A percentile compares a stretch with the other conserved stretches of the same genome.
These are phyloP conservation scores for Vulpes vulpes DNA, from an alignment of 2,113 vertebrate species.

Conservation along the genomic window DNA sequence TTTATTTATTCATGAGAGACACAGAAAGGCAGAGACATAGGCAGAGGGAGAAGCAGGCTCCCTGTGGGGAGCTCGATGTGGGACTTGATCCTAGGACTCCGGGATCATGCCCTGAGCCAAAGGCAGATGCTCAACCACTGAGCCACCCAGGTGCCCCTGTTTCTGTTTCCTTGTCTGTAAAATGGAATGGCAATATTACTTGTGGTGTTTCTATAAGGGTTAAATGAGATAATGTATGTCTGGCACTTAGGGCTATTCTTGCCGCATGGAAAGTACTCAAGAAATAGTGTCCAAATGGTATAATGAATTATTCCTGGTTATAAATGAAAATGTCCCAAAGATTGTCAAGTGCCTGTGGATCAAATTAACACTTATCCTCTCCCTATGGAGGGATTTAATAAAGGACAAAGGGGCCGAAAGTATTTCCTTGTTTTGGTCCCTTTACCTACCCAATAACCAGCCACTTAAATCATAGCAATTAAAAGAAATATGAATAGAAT, in stretches of 20 bases:
- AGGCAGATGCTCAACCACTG: too few relatives aligned
- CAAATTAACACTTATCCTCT: conserved; percentile 9
- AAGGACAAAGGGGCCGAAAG: neutral
- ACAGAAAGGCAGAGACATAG: too few relatives aligned
- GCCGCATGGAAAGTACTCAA: conserved; percentile 1
- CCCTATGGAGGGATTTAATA: conserved; percentile 1
- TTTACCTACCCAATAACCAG: conserved; percentile 28
- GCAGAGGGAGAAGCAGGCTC: too few relatives aligned
- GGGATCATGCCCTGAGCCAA: too few relatives aligned
- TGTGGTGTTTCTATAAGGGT: neutral
- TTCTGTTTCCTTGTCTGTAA: conserved; percentile 18
- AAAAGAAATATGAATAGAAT: conserved; percentile 34
- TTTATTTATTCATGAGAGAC: too few relatives aligned
- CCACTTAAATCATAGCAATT: conserved; percentile 24
- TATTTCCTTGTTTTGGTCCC: neutral
- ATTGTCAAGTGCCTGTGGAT: conserved; percentile 23
- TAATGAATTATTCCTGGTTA: conserved; percentile 46
- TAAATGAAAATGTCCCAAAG: conserved; percentile 21
- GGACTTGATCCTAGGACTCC: too few relatives aligned
- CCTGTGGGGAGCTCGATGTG: too few relatives aligned
- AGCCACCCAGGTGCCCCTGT: neutral
- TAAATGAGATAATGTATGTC: conserved; percentile 20
- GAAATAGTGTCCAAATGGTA: neutral
- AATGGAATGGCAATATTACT: neutral
- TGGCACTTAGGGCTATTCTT: conserved; percentile 41